A percentile compares a stretch with the other conserved stretches of the same genome.
phyloP scores from a whole-genome alignment of 1,140 invertebrate genomes.

The Rhopalosiphum maidis region DNA sequence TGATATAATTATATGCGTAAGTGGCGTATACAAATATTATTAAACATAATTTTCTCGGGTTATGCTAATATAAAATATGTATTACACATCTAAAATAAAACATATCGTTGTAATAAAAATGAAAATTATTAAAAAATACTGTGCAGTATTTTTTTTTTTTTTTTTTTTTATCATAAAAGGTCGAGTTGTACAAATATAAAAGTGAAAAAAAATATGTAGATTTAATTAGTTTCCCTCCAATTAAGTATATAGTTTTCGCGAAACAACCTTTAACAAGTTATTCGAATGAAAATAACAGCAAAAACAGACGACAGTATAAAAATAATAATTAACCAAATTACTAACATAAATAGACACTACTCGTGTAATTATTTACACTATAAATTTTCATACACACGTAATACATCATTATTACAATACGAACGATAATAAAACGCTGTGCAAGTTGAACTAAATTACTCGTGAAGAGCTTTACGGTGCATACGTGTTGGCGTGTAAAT shows the following conservation, averaged over 20 bases:
- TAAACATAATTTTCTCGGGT: not conserved
- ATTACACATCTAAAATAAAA: not conserved
- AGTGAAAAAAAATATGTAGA: not conserved
- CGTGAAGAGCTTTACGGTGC: not conserved
- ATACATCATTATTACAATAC: not conserved
- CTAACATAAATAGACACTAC: not conserved
- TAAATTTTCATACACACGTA: not conserved
- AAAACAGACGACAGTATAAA: not conserved
- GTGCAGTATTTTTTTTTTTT: not conserved
- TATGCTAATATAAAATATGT: not conserved
- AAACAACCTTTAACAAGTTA: constrained; percentile 17
- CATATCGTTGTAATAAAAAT: not conserved
- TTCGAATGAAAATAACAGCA: not conserved
- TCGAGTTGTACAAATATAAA: not conserved
- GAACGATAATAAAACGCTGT: not conserved
- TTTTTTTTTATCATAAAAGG: not conserved
- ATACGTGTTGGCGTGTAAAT: not conserved
- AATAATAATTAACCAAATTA: not conserved
- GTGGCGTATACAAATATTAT: not conserved
- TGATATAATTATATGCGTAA: not conserved
- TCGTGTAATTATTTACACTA: not conserved
- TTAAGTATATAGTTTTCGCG: not conserved
- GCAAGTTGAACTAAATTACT: not conserved
- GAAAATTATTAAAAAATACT: not conserved
- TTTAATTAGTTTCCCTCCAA: constrained; percentile 13